Conservation (phyloP, 2,113 vertebrate genomes). For the Salminus brasiliensis region DNA sequence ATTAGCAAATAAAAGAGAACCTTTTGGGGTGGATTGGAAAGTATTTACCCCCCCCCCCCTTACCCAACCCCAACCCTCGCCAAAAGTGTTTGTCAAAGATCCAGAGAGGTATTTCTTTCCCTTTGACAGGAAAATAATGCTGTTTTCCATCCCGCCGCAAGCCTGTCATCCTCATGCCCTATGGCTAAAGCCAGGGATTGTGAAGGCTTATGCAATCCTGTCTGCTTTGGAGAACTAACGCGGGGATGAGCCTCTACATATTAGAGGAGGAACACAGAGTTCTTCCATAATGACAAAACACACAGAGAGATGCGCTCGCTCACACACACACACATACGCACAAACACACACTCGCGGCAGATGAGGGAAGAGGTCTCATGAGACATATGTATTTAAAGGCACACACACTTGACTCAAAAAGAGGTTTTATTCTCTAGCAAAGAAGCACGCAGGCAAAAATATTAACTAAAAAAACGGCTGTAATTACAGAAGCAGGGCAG, state of each 20-base stretch:
- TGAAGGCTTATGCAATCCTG: conserved; percentile 36
- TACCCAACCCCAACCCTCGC: background rate
- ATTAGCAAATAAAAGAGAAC: background rate
- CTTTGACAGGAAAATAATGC: conserved; percentile 9
- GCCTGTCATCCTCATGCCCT: conserved; percentile 28
- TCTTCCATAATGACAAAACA: conserved; percentile 27
- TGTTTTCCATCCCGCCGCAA: conserved; percentile 24
- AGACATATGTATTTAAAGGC: too few relatives aligned
- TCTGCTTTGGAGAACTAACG: conserved; percentile 31
- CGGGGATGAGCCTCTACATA: conserved; percentile 28
- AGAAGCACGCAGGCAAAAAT: background rate
- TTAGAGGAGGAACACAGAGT: conserved; percentile 29
- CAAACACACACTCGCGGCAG: background rate
- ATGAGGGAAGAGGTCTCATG: background rate
- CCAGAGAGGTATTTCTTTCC: conserved; percentile 11
- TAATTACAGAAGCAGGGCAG: conserved; percentile 15
- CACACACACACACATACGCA: background rate
- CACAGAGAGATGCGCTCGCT: background rate
- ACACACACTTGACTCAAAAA: background rate
- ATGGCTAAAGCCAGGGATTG: conserved; percentile 1
- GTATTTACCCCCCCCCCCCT: background rate
- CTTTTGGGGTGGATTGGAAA: background rate
- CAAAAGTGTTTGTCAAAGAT: conserved; percentile 30
- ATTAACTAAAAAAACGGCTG: background rate
- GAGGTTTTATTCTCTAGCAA: background rate